Evolutionary conservation across 2,888 invertebrate genomes (phyloP).

Genomic region (Amphipoea oculea): DNA sequence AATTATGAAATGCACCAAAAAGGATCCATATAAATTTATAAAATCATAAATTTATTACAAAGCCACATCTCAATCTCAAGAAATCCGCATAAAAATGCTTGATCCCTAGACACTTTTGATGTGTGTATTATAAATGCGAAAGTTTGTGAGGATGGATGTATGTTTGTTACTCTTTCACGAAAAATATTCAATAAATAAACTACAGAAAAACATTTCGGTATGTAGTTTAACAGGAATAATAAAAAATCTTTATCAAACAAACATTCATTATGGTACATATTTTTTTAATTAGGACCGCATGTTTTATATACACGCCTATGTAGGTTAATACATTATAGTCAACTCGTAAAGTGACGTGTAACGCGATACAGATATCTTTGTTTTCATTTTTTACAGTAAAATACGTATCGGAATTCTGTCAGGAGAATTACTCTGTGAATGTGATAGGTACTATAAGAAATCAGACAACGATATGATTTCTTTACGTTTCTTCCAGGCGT

Average conservation of each 20-base stretch:
- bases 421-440: neutral
- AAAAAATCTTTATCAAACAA: slow-evolving; percentile 20
- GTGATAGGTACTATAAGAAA: too few relatives aligned
- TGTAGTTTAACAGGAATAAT: neutral
- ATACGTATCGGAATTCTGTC: neutral
- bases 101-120: too few relatives aligned
- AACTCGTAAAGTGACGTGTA: slow-evolving; percentile 25
- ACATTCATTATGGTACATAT: slow-evolving; percentile 13
- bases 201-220: slow-evolving; percentile 18
- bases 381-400: slow-evolving; percentile 32
- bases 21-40: too few relatives aligned
- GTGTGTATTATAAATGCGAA: too few relatives aligned
- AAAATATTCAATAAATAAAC: neutral
- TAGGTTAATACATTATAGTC: slow-evolving; percentile 10
- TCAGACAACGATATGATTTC: too few relatives aligned
- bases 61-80: too few relatives aligned
- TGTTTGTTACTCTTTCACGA: too few relatives aligned
- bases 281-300: slow-evolving; percentile 25
- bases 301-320: slow-evolving; percentile 9
- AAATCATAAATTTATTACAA: too few relatives aligned
- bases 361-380: slow-evolving; percentile 26
- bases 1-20: too few relatives aligned
- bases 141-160: too few relatives aligned
- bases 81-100: too few relatives aligned
- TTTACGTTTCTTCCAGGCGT: too few relatives aligned